A percentile compares a stretch with the other conserved stretches of the same genome.
Conservation (phyloP, 92 coral and sea anemone species). For the Pocillopora meandrina region DNA sequence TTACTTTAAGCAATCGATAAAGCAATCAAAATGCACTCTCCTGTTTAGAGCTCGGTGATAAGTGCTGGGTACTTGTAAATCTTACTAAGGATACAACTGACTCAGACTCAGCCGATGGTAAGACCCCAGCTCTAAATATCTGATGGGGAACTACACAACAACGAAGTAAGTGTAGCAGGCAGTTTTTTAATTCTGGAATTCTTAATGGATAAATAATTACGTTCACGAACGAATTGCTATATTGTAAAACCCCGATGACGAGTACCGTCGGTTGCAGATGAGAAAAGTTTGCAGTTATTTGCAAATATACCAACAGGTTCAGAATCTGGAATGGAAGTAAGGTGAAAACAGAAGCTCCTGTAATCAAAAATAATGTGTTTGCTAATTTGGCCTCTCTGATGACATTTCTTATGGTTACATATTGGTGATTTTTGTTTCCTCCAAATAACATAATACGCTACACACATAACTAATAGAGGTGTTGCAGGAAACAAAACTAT, state of each 20-base stretch:
- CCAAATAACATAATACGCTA: background rate
- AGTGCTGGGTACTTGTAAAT: background rate
- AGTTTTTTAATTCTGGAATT: background rate
- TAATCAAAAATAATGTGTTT: background rate
- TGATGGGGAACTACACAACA: background rate
- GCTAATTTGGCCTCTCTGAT: background rate
- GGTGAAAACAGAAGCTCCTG: background rate
- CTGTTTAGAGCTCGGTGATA: background rate
- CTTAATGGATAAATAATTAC: background rate
- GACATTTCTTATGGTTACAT: background rate
- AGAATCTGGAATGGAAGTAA: background rate
- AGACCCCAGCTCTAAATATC: background rate
- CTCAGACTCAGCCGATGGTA: background rate
- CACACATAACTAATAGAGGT: background rate
- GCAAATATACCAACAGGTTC: background rate
- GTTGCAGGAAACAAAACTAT: background rate
- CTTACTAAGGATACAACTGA: background rate
- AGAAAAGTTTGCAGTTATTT: background rate
- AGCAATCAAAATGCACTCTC: background rate
- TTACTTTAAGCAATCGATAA: too few relatives aligned
- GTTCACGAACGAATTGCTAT: background rate
- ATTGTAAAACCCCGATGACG: background rate
- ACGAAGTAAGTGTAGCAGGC: background rate
- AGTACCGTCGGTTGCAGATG: background rate
- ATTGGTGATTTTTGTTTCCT: background rate